Base-by-base conservation (phyloP, 2,113 vertebrate species). In the Psilopsiagon aurifrons region DNA sequence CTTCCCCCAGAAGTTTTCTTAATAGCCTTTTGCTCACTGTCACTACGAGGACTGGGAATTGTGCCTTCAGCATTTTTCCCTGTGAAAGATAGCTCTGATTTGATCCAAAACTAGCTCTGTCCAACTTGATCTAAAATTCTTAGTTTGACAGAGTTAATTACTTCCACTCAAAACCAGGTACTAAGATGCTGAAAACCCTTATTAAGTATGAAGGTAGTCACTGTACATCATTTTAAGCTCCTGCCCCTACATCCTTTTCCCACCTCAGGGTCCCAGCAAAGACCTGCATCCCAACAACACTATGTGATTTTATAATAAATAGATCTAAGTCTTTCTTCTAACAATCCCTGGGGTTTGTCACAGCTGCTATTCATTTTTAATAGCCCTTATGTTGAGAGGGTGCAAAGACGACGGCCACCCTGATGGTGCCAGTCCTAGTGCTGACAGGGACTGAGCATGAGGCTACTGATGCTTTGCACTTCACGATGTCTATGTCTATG, bases 11-110 rank as follows among this genome's bases (percentile, higher is more conserved):
- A 79, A 82, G 27, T 80, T 69, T 73, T 66, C 74, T 24, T 80
- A 68, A 68, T 75, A 11, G 1, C 23, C 29, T 87, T 79, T 84
- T 35, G 28, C 67, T 93, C 70, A 7, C 43, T 64, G 47, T 60
- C 66, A 51, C 77, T 81, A 23, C 17, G 29, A 75, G 51, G 60
- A 71, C 62, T 51, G 33, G 39, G 17, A 91, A 79, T 29, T 77
- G 31, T 78, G 43, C 77, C 8, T 6, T 89, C 87, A 67, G 37
- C 46, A n/a, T 55, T 59, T 59, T 90, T 90, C 13, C 20, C 43
- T 62, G n/a, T 54, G 43, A 94, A 84, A 43, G 89, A 55, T n/a
- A 92, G 77, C 60, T 91, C 60, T 59, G 47, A 68, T 84, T 96
- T 94, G 51, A 73, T 47, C 85, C 71, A 75, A 82, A 95, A 84